Evolutionary conservation across 1,140 invertebrate species (phyloP).

Genomic region (Bombus consobrinus): DNA sequence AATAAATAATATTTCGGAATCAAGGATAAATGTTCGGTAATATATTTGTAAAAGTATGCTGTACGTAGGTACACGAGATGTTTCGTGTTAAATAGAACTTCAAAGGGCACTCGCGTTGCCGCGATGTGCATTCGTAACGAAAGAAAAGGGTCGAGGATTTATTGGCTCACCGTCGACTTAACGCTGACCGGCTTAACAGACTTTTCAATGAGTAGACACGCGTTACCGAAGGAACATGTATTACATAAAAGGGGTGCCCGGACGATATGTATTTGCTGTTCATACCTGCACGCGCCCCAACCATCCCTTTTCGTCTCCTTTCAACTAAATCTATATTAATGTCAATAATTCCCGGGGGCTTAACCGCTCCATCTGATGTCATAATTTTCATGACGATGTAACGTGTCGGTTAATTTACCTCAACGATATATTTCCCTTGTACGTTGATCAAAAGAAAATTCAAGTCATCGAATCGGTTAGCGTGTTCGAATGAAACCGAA

Average conservation of each 20-base stretch:
- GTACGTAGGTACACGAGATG: neutral
- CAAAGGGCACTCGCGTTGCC: constrained; percentile 24
- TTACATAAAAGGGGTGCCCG: neutral
- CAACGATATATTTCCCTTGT: too few relatives aligned
- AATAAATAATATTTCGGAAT: constrained; percentile 19
- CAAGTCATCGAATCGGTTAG: neutral
- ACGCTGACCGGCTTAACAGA: constrained; percentile 29
- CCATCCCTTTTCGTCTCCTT: constrained; percentile 23
- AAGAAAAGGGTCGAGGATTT: constrained; percentile 15
- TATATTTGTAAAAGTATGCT: constrained; percentile 10
- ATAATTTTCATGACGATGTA: constrained; percentile 25
- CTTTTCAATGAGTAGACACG: constrained; percentile 34
- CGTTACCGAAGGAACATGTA: constrained; percentile 21
- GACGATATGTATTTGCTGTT: constrained; percentile 34
- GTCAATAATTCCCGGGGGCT: neutral
- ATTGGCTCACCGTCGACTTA: constrained; percentile 42
- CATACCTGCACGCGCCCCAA: constrained; percentile 36
- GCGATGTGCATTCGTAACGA: neutral
- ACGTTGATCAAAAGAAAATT: neutral
- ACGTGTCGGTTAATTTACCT: constrained; percentile 17
- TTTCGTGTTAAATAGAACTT: constrained; percentile 35
- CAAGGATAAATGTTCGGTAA: neutral
- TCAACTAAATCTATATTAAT: constrained; percentile 50
- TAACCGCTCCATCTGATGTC: neutral
- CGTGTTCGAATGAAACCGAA: neutral